Conservation (phyloP, 92 coral and sea anemone species). For the Isaurus tuberculatus region DNA sequence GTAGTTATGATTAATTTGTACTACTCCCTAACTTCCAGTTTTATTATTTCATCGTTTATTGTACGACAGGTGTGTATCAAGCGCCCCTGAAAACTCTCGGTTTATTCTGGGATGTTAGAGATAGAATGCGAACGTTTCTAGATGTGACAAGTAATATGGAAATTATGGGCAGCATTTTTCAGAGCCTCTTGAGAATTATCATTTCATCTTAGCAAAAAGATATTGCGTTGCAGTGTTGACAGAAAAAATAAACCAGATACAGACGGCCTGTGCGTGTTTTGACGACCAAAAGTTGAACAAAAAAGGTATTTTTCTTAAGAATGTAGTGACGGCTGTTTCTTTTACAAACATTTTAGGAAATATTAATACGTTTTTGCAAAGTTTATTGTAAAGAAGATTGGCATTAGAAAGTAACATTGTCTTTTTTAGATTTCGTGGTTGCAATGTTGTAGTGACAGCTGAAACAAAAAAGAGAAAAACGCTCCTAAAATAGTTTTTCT, state of each 20-base stretch:
- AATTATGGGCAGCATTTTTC: background rate
- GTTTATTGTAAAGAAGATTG: background rate
- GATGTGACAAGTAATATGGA: background rate
- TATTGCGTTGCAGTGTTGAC: constrained; percentile 5
- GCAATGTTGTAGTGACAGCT: constrained; percentile 14
- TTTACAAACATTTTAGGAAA: background rate
- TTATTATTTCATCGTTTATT: background rate
- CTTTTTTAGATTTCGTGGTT: constrained; percentile 22
- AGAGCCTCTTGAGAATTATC: background rate
- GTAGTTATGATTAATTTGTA: background rate
- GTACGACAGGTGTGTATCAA: background rate
- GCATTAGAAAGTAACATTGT: background rate
- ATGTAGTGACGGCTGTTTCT: constrained; percentile 1
- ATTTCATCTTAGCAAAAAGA: constrained; percentile 10
- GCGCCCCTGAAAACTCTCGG: too few relatives aligned
- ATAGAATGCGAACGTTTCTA: background rate
- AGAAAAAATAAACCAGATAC: background rate
- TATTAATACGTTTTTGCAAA: background rate
- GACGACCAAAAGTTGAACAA: background rate
- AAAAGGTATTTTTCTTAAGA: background rate
- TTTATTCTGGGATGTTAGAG: too few relatives aligned
- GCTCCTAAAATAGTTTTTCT: background rate
- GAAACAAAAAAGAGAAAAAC: constrained; percentile 1
- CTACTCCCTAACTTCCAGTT: background rate
- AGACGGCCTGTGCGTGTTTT: background rate